These are phyloP conservation scores for Bradypodion ventrale DNA, from an alignment of 2,797 vertebrate genomes.

Conservation along the genomic window DNA sequence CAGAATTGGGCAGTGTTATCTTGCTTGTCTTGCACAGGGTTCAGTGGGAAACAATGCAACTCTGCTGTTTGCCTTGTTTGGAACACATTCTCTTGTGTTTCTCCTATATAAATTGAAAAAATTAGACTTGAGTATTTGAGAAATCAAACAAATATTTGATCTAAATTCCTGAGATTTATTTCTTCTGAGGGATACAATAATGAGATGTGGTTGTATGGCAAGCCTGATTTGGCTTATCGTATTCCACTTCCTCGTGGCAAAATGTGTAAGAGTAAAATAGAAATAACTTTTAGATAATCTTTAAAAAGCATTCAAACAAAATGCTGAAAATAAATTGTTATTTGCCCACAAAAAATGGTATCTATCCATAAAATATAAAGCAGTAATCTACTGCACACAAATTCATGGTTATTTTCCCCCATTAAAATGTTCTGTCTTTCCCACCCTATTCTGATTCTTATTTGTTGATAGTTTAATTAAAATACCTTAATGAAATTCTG, in stretches of 20 bases:
- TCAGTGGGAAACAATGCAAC: neutral
- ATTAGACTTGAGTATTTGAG: neutral
- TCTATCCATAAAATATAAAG: conserved; percentile 7
- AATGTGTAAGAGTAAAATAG: neutral
- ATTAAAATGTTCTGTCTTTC: conserved; percentile 23
- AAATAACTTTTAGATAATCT: neutral
- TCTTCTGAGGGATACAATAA: neutral
- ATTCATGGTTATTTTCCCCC: conserved; percentile 6
- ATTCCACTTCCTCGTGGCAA: neutral
- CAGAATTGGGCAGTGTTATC: neutral
- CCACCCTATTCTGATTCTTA: conserved; percentile 37
- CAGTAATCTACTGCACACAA: conserved; percentile 9
- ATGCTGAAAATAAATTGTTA: too few relatives aligned
- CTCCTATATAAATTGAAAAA: neutral
- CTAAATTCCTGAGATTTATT: neutral
- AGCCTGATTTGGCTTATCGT: neutral
- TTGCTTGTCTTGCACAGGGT: neutral
- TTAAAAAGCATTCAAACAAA: too few relatives aligned
- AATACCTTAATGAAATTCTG: conserved; percentile 16
- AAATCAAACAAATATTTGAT: neutral
- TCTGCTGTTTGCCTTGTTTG: neutral
- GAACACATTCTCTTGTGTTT: neutral
- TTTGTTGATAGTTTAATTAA: conserved; percentile 42
- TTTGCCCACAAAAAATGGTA: neutral
- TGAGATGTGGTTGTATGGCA: neutral